Base-by-base conservation (phyloP, 2,888 invertebrate species). In the Timema cristinae region DNA sequence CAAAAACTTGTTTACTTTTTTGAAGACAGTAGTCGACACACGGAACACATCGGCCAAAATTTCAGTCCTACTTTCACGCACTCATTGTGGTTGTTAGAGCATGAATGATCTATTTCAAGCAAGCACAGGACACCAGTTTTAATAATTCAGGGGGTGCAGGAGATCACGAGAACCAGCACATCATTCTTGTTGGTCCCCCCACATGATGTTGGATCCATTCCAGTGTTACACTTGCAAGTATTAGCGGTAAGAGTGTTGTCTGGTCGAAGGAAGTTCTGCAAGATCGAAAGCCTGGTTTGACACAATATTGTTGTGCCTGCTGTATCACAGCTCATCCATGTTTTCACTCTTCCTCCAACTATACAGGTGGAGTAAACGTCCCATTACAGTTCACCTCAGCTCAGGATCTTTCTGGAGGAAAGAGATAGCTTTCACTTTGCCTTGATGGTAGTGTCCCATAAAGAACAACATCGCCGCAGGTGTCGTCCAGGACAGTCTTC, bases 41-140 rank as follows among this genome's bases (percentile, higher is more conserved):
- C 4, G 59, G 59, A 7, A 8, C n/a, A 59, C 15, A 59, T n/a
- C n/a, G 59, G 59, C 9, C 9, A 59, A n/a, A 13, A 7, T 59
- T 1, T 13, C 59, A 59, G 59, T 59, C n/a, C 59, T n/a, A n/a
- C 13, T 59, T 59, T 59, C 15, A n/a, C 15, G 32, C 59, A 59
- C n/a, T n/a, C 59, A n/a, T n/a, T 0, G 59, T 59, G 13, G 15
- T 59, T 59, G 54, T 54, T 16, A 1, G 13, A n/a, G 59, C 59
- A 59, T 32, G 32, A 1, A 32, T n/a, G 59, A 59, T 59, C 4
- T n/a, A 8, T 10, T 59, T 5, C 59, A 59, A n/a, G 59, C 13
- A 59, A n/a, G 59, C 13, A 13, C 15, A 59, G 15, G 13, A 59
- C 59, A 59, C 59, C n/a, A 59, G 59, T 59, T 59, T 59, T 59